Base-by-base conservation (phyloP, 2,113 vertebrate species). In the Catharus fuscescens region DNA sequence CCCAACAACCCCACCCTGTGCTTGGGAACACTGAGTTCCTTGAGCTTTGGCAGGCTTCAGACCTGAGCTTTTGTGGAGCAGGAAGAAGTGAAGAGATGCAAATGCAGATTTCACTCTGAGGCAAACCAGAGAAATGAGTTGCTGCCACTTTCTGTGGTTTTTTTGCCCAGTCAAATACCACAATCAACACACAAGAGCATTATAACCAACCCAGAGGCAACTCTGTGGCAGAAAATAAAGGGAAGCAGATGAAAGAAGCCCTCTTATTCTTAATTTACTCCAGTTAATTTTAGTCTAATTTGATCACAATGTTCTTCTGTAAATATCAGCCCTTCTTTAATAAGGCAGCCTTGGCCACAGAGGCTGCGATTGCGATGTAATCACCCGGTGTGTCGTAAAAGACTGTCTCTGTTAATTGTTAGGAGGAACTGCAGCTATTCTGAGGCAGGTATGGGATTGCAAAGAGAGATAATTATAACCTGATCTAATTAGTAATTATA, bases 401-500 rank as follows among this genome's bases (percentile, higher is more conserved):
- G 95, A 64, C 88, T 94, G 45, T 77, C 62, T 11, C 92, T 24
- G 91, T 72, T 97, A 97, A 98, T 97, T 98, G 97, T 96, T 42
- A 16, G 29, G 60, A 94, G 92, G 94, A 96, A 90, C 71, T 4
- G 29, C 80, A 80, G 70, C 95, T 95, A 69, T 71, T 94, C 92
- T n/a, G 73, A 52, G 62, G 96, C 95, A 98, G 97, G 97, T 96
- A 94, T 82, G 95, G 97, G 95, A 94, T 60, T 93, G 95, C 78
- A 92, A 91, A 8, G 83, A 97, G 97, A 97, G 95, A 95, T 96
- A 95, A 97, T 98, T 97, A 97, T 76, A 96, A 97, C 96, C 96
- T 95, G 65, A 88, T 95, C 94, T 98, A 98, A 98, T 98, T 98
- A 97, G 97, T 97, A 97, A 97, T 98, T 97, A 97, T 88, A 96